A percentile compares a stretch with the other conserved stretches of the same genome.
phyloP scores from a whole-genome alignment of 2,888 invertebrate genomes.

The Sphinx pinastri region DNA sequence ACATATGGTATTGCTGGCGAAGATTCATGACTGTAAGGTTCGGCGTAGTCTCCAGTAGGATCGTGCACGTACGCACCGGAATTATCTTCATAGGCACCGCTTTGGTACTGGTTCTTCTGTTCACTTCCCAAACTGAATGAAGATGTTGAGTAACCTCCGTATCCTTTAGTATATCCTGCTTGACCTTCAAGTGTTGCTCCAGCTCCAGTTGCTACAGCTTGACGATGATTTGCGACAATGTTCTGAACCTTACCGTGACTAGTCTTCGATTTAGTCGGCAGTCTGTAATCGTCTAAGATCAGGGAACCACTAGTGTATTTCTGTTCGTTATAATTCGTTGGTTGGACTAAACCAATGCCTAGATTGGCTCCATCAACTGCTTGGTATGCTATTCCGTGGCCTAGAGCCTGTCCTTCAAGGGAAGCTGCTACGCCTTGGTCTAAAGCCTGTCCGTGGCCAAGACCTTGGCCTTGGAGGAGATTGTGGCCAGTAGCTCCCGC shows the following conservation, averaged over 20 bases:
- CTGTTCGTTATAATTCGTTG: constrained; percentile 57
- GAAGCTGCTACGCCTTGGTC: constrained; percentile 29
- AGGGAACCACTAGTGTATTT: constrained; percentile 74
- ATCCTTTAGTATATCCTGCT: constrained; percentile 31
- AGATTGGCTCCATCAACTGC: constrained; percentile 45
- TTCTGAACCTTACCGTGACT: constrained; percentile 18
- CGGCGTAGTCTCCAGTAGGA: constrained; percentile 73
- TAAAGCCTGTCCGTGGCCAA: constrained; percentile 34
- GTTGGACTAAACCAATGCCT: constrained; percentile 67
- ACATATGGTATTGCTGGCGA: constrained; percentile 67
- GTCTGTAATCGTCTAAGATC: constrained; percentile 74
- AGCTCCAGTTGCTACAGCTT: constrained; percentile 21
- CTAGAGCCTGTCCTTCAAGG: constrained; percentile 33
- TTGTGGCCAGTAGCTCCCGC: constrained; percentile 43
- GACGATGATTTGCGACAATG: constrained; percentile 22
- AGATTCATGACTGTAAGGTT: constrained; percentile 71
- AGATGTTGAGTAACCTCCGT: constrained; percentile 38
- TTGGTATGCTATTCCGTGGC: constrained; percentile 48
- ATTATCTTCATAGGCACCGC: constrained; percentile 54
- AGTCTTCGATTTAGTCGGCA: constrained; percentile 47
- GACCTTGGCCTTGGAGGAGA: constrained; percentile 46
- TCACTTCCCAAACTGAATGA: constrained; percentile 35
- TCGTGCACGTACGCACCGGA: constrained; percentile 79
- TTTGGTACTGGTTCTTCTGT: constrained; percentile 51
- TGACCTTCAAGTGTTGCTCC: constrained; percentile 29